Base-by-base conservation (phyloP, 2,113 vertebrate genomes). In the Halichoerus grypus region DNA sequence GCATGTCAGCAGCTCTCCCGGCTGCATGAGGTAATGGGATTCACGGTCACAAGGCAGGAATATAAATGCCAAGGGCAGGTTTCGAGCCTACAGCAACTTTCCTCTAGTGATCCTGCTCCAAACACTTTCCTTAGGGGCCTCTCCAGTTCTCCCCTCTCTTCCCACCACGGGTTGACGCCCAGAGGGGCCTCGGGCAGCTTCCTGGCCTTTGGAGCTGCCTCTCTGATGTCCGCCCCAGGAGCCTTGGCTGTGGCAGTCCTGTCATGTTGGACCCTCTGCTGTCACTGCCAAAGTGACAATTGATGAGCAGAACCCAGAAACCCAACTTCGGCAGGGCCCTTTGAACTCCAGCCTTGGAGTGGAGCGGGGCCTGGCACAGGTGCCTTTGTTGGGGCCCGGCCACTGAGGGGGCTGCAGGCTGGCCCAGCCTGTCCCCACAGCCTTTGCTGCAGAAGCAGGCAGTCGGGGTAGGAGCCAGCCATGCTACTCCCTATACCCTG, bases 301-400 rank as follows among this genome's bases (percentile, higher is more conserved):
- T 96, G 95, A 97, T 97, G 82, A 97, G 97, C 88, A 97, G 96
- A 95, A 94, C 80, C 92, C 93, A 97, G 95, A 93, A 97, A 97
- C 81, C 57, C 63, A 98, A 69, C 71, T 97, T 97, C 83, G 65
- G 42, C 46, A 79, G 69, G 42, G 51, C 36, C 61, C 95, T 98
- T 98, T 98, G 97, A 98, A 98, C 94, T 76, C 31, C 9, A 53
- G 87, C 11, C 59, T 91, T 53, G 55, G 85, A 93, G 65, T 57
- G 19, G 94, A 97, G 71, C 57, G 86, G 89, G 92, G 88, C 14
- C 57, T 81, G 71, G 94, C 92, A 96, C 65, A 63, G 61, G 49
- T 0, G 1, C 24, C 96, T 98, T 97, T 97, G 97, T 97, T 88
- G 97, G 77, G 88, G 14, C 31, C 49, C 72, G 61, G 76, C 92